Percentiles rank a stretch among this genome's conserved stretches.
phyloP scores from a whole-genome alignment of 2,888 invertebrate species.

The Meandrusa payeni region DNA sequence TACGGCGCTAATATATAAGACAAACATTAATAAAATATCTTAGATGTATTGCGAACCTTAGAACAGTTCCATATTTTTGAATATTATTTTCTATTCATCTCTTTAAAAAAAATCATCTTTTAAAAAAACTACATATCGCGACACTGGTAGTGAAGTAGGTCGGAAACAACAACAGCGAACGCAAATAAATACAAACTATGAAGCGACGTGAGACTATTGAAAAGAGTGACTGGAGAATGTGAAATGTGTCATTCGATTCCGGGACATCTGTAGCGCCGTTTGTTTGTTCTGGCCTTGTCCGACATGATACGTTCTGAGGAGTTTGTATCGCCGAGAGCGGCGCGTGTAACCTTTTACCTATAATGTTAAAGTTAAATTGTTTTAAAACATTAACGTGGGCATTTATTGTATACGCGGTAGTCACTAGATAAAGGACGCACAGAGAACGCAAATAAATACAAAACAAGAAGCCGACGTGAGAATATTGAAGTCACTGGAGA shows the following conservation, averaged over 20 bases:
- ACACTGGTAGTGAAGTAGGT: constrained; percentile 12
- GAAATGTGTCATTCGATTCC: constrained; percentile 50
- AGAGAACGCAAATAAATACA: too few relatives aligned
- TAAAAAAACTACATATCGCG: neutral
- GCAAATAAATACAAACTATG: constrained; percentile 14
- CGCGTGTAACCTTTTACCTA: constrained; percentile 56
- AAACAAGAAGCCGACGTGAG: too few relatives aligned
- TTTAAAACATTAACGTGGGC: constrained; percentile 3
- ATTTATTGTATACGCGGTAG: neutral
- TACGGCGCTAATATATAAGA: too few relatives aligned
- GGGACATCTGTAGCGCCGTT: constrained; percentile 41
- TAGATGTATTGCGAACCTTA: too few relatives aligned
- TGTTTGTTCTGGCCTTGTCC: constrained; percentile 49
- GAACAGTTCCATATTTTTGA: too few relatives aligned
- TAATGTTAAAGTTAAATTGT: constrained; percentile 30
- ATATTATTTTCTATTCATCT: too few relatives aligned
- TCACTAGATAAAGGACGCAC: neutral
- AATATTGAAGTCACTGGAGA: too few relatives aligned
- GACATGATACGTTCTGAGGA: constrained; percentile 38
- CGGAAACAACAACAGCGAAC: constrained; percentile 2
- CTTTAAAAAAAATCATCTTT: too few relatives aligned
- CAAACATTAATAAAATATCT: too few relatives aligned
- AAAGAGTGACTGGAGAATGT: constrained; percentile 29
- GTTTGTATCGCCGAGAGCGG: constrained; percentile 32
- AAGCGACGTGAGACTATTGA: constrained; percentile 28